phyloP scores from a whole-genome alignment of 1,140 invertebrate genomes.

The Pteromalus puparum region DNA sequence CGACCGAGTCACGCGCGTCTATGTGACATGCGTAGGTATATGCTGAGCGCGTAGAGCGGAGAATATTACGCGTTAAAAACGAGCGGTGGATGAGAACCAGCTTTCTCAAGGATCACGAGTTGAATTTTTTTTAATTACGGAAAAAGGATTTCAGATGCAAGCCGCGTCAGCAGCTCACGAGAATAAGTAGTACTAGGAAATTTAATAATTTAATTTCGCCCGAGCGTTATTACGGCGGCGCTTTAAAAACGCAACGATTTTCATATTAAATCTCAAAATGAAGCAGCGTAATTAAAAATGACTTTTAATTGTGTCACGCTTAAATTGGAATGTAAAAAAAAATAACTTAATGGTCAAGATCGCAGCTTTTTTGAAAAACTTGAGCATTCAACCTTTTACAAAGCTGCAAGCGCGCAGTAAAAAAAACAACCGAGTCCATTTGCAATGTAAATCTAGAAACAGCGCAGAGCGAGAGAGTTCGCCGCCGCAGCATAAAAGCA shows the following conservation, averaged over 20 bases:
- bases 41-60: neutral
- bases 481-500: neutral
- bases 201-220: slow-evolving; percentile 27
- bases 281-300: slow-evolving; percentile 11
- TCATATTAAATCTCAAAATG: slow-evolving; percentile 15
- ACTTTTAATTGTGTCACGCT: neutral
- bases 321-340: neutral
- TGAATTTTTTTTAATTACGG: slow-evolving; percentile 31
- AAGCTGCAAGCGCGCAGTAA: neutral
- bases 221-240: neutral
- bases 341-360: neutral
- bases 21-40: neutral
- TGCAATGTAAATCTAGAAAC: neutral
- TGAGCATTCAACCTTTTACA: neutral
- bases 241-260: slow-evolving; percentile 13
- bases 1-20: neutral
- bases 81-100: neutral
- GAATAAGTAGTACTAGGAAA: neutral
- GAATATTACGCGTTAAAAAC: slow-evolving; percentile 35
- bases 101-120: slow-evolving; percentile 11
- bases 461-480: too few species aligned
- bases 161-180: neutral
- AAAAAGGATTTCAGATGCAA: slow-evolving; percentile 36
- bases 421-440: neutral
- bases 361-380: neutral